phyloP scores from a whole-genome alignment of 2,113 vertebrate genomes.

The Eulemur rufifrons region DNA sequence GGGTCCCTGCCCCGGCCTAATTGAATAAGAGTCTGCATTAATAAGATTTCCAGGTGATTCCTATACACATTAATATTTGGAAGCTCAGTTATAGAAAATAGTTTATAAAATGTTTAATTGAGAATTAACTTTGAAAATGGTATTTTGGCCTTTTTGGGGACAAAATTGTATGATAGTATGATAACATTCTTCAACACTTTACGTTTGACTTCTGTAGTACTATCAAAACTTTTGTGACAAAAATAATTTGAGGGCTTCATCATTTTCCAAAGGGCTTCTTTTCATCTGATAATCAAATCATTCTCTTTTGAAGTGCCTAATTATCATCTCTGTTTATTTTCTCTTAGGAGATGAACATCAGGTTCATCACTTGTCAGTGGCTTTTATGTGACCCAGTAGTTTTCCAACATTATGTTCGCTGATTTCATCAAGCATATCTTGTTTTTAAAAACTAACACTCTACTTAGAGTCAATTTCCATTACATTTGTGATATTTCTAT shows the following conservation, averaged over 20 bases:
- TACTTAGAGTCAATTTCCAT: neutral
- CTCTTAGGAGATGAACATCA: neutral
- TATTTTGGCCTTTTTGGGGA: neutral
- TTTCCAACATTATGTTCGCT: constrained; percentile 4
- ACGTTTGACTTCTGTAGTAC: neutral
- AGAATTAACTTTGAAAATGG: constrained; percentile 38
- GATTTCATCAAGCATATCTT: neutral
- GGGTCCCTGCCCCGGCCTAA: neutral
- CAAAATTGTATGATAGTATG: neutral
- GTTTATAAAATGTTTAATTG: neutral
- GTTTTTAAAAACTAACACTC: neutral
- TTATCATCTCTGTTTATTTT: neutral
- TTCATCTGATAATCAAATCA: neutral
- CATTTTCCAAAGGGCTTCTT: constrained; percentile 6
- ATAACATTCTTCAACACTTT: neutral
- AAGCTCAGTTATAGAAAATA: neutral
- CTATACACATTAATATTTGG: neutral
- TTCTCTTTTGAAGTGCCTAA: constrained; percentile 37
- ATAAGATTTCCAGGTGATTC: neutral
- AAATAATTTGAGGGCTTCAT: neutral
- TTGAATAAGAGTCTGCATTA: neutral
- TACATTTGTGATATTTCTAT: neutral
- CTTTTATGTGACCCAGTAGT: neutral
- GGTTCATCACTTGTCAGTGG: neutral
- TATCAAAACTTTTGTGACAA: neutral